These are phyloP conservation scores for Zygothrica quintamaculata DNA, from an alignment of 2,888 invertebrate genomes.

Conservation along the genomic window DNA sequence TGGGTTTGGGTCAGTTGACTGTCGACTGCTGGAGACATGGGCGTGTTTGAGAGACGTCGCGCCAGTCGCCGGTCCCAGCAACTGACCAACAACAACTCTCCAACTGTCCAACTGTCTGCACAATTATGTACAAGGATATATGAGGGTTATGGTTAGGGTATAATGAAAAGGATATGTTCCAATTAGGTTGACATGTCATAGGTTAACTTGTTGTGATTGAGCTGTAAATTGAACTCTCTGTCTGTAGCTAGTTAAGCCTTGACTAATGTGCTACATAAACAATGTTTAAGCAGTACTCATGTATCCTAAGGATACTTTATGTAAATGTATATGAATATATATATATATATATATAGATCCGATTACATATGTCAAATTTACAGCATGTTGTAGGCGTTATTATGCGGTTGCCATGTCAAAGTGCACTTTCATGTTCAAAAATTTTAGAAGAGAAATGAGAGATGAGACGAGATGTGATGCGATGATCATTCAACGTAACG, in stretches of 20 bases:
- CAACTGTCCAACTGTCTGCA: conserved; percentile 64
- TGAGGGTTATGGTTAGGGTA: conserved; percentile 11
- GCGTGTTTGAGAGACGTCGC: conserved; percentile 79
- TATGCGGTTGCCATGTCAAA: conserved; percentile 47
- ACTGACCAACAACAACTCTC: conserved; percentile 70
- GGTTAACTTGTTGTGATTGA: conserved; percentile 41
- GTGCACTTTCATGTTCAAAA: conserved; percentile 52
- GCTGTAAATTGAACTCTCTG: conserved; percentile 51
- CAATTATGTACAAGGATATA: conserved; percentile 37
- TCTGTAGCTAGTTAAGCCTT: conserved; percentile 44
- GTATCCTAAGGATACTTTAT: too few relatives aligned
- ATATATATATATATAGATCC: too few relatives aligned
- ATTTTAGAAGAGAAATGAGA: too few relatives aligned
- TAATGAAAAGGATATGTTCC: conserved; percentile 24
- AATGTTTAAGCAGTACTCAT: too few relatives aligned
- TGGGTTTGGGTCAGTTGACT: conserved; percentile 41
- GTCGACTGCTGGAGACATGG: conserved; percentile 77
- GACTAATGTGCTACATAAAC: conserved; percentile 60
- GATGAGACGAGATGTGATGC: too few relatives aligned
- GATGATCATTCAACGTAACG: too few relatives aligned
- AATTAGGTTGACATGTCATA: conserved; percentile 43
- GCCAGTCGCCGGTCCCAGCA: conserved; percentile 69
- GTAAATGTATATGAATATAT: too few relatives aligned
- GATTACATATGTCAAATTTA: conserved; percentile 14
- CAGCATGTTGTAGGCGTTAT: conserved; percentile 46